Evolutionary conservation across 1,140 invertebrate genomes (phyloP).

Genomic region (Geopemphigus sp.): DNA sequence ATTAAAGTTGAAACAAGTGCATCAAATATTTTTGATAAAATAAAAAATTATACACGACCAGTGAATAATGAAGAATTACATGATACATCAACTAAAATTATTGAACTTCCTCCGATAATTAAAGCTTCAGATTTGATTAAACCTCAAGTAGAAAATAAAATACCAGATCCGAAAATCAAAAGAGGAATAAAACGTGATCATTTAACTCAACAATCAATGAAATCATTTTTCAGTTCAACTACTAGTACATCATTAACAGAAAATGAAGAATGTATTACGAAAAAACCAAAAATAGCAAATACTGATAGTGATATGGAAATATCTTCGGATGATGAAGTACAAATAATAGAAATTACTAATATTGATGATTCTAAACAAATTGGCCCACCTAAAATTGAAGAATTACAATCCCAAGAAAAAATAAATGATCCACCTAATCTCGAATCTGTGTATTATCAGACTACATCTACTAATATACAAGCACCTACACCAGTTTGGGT

Average conservation of each 20-base stretch:
- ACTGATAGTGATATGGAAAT: constrained; percentile 39
- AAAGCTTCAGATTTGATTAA: constrained; percentile 45
- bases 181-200: constrained; percentile 42
- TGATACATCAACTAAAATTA: neutral
- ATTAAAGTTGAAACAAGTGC: constrained; percentile 22
- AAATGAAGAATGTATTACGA: constrained; percentile 19
- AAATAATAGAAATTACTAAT: constrained; percentile 25
- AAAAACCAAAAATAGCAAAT: constrained; percentile 23
- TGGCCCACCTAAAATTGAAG: neutral
- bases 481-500: neutral
- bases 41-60: constrained; percentile 25
- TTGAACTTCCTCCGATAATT: constrained; percentile 26
- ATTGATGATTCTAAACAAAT: neutral
- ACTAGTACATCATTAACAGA: neutral
- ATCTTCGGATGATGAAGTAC: constrained; percentile 32
- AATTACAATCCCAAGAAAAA: neutral
- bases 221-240: constrained; percentile 16
- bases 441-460: neutral
- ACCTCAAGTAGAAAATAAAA: constrained; percentile 45
- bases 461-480: constrained; percentile 8
- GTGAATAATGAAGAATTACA: neutral
- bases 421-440: too few species aligned
- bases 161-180: constrained; percentile 8
- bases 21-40: constrained; percentile 34
- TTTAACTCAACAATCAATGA: constrained; percentile 40